Evolutionary conservation across 2,888 invertebrate species (phyloP).

Genomic region (Pollenia angustigena): DNA sequence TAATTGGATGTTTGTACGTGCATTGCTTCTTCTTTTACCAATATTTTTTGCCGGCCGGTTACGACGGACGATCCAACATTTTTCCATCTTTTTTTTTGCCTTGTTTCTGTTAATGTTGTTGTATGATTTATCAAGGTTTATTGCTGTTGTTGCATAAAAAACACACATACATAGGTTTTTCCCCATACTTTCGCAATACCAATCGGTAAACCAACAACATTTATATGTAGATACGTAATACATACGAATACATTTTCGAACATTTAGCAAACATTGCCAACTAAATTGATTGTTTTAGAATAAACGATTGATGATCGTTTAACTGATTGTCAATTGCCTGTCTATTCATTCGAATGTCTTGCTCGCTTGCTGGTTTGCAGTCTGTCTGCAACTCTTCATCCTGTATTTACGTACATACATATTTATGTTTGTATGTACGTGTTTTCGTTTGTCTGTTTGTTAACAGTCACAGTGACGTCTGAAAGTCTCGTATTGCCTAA

Average conservation of each 20-base stretch:
- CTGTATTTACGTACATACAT: constrained; percentile 9
- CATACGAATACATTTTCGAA: background rate
- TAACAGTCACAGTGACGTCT: constrained; percentile 67
- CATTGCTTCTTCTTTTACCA: constrained; percentile 31
- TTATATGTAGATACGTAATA: background rate
- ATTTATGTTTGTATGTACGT: background rate
- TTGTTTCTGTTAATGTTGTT: constrained; percentile 34
- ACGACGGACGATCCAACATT: constrained; percentile 28
- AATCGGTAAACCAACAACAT: background rate
- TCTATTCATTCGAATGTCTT: constrained; percentile 48
- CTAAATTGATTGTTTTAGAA: constrained; percentile 54
- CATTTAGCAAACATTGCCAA: constrained; percentile 49
- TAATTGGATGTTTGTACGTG: constrained; percentile 28
- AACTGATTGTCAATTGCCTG: constrained; percentile 62
- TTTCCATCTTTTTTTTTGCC: background rate
- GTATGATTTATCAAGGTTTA: constrained; percentile 64
- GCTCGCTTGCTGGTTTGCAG: constrained; percentile 20
- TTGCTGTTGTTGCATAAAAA: constrained; percentile 21
- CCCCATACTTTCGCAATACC: background rate
- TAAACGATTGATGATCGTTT: constrained; percentile 62
- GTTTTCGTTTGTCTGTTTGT: constrained; percentile 5
- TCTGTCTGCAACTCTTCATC: constrained; percentile 12
- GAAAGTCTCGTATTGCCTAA: constrained; percentile 63
- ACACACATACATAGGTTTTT: background rate
- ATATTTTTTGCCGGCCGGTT: constrained; percentile 54